Conservation (phyloP, 2,888 invertebrate genomes). For the Phymatocera aterrima region DNA sequence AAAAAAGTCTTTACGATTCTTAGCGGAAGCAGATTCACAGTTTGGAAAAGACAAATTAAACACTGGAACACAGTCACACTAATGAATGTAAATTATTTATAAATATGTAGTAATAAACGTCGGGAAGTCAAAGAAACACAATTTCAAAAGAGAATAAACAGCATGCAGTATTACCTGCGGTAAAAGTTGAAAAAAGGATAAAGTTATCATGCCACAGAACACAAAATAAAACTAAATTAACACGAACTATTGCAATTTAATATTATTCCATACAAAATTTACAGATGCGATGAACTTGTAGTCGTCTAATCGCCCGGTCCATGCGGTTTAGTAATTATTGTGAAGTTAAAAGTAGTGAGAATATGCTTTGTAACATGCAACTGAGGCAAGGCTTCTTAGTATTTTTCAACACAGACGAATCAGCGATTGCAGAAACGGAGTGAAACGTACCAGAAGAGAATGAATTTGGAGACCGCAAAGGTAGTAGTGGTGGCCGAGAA, state of each 20-base stretch:
- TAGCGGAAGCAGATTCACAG: neutral
- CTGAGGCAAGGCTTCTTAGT: too few relatives aligned
- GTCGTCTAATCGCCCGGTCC: too few relatives aligned
- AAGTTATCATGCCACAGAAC: too few relatives aligned
- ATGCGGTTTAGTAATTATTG: too few relatives aligned
- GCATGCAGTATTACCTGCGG: neutral
- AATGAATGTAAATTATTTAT: neutral
- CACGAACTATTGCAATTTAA: too few relatives aligned
- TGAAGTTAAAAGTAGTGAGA: too few relatives aligned
- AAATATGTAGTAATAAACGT: neutral
- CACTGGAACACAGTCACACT: neutral
- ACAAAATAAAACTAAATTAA: too few relatives aligned
- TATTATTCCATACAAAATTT: too few relatives aligned
- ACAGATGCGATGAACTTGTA: too few relatives aligned
- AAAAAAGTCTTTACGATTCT: neutral
- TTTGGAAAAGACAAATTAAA: neutral
- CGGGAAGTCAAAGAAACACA: too few relatives aligned
- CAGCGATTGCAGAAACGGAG: neutral
- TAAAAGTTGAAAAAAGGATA: neutral
- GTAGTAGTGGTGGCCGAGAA: conserved; percentile 21
- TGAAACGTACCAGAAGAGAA: conserved; percentile 19
- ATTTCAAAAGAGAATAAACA: neutral
- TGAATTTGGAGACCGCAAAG: conserved; percentile 6
- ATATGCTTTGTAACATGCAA: too few relatives aligned
- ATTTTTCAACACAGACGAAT: neutral